phyloP scores from a whole-genome alignment of 2,888 invertebrate species.

The Amitus sp. region DNA sequence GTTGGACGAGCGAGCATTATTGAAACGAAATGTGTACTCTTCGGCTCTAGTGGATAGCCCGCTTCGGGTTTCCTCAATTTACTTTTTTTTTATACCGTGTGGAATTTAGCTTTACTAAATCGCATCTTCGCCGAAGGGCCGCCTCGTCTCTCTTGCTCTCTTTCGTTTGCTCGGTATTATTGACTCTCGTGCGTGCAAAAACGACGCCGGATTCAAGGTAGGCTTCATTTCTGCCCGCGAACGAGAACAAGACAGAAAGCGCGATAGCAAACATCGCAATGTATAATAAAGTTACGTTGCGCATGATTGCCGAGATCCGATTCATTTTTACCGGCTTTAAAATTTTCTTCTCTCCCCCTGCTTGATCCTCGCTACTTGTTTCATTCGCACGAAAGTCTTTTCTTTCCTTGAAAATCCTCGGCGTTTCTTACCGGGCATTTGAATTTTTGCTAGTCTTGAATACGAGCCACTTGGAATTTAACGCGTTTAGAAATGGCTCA shows the following conservation, averaged over 20 bases:
- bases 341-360: neutral
- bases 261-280: constrained; percentile 9
- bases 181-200: constrained; percentile 29
- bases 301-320: neutral
- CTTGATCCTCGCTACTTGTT: neutral
- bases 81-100: constrained; percentile 1
- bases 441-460: no score
- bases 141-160: constrained; percentile 11
- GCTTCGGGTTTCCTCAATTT: neutral
- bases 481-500: no score
- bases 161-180: constrained; percentile 34
- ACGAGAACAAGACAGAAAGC: constrained; percentile 10
- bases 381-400: no score
- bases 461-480: no score
- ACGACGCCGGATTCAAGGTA: constrained; percentile 37
- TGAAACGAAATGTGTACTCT: constrained; percentile 7
- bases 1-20: constrained; percentile 9
- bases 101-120: constrained; percentile 31
- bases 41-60: neutral
- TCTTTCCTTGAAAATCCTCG: no score
- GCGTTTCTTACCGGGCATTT: no score
- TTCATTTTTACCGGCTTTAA: neutral
- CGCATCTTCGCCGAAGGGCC: constrained; percentile 29
- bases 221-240: constrained; percentile 39
- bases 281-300: neutral